Evolutionary conservation across 2,888 invertebrate genomes (phyloP).

Genomic region (Cylloceria caligata): DNA sequence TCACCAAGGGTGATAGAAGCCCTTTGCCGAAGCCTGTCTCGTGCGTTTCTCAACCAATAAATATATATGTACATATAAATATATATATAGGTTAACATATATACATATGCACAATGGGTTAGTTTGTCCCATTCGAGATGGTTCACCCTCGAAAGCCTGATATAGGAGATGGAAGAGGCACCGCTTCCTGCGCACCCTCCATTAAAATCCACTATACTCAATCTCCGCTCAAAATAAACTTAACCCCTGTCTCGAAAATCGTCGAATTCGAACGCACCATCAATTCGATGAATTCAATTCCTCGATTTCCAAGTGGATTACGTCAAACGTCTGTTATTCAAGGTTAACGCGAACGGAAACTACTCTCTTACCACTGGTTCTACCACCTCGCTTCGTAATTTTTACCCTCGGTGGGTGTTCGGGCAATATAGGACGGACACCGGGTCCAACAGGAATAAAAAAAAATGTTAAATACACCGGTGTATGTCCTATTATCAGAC

Average conservation of each 20-base stretch:
- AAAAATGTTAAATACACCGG: constrained; percentile 51
- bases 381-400: constrained; percentile 10
- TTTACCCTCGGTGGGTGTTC: constrained; percentile 39
- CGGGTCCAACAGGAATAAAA: constrained; percentile 41
- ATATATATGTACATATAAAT: not conserved
- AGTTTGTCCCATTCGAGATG: constrained; percentile 54
- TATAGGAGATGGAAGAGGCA: constrained; percentile 11
- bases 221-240: constrained; percentile 37
- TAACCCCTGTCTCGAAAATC: constrained; percentile 30
- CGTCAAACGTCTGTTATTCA: constrained; percentile 64
- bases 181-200: constrained; percentile 35
- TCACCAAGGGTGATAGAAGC: constrained; percentile 21
- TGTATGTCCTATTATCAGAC: constrained; percentile 72
- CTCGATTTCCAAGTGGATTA: constrained; percentile 61
- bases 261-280: constrained; percentile 51
- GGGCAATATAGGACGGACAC: not conserved
- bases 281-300: constrained; percentile 64
- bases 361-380: not conserved
- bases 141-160: constrained; percentile 48
- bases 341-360: constrained; percentile 43
- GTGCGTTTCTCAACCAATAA: not conserved
- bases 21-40: not conserved
- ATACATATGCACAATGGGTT: constrained; percentile 32
- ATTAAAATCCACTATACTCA: constrained; percentile 64
- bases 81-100: not conserved